Evolutionary conservation across 2,888 invertebrate species (phyloP), one percentile per base, ranked within the genome.

Genomic region (Erannis defoliaria): DNA sequence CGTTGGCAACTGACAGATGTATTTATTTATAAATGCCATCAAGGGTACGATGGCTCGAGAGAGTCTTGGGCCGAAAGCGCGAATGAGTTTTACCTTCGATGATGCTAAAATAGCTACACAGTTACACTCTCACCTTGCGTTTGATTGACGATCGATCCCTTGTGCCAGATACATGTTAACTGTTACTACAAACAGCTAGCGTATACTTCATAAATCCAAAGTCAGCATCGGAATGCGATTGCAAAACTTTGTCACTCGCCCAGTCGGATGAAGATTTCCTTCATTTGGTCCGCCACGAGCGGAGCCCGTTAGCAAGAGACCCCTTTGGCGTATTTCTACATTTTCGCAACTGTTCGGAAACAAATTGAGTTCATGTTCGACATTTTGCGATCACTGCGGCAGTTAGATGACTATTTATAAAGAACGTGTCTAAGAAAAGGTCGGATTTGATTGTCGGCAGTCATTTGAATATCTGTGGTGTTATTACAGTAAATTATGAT

Each of bases 131-230:
- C 88, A 89, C 93, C 93, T 93, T 93, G 93, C 89, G 83, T 91
- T 91, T 93, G 92, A 93, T 93, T 92, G 91, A 93, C 90, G 91
- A 92, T 92, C 88, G 89, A 92, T 91, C 88, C 86, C 89, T 88
- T 88, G 90, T 92, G 92, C 93, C 92, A 93, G 91, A 93, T 89
- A 89, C 84, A 85, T 84, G 88, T 80, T 86, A 87, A 89, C 85
- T 81, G 80, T 83, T 84, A 85, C 81, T 80, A 78, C 81, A 89
- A 88, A 85, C 85, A 85, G 74, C 76, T 85, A 76, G 76, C 75
- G 78, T 74, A 73, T 67, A 73, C 70, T 75, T 77, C 75, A 73
- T 77, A 76, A 75, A 73, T 75, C 72, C 73, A 77, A 72, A 77
- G 70, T 71, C 68, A 63, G 66, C 64, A 66, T 69, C 55, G 75